Conservation (phyloP, 2,113 vertebrate species). For the Miniopterus natalensis region DNA sequence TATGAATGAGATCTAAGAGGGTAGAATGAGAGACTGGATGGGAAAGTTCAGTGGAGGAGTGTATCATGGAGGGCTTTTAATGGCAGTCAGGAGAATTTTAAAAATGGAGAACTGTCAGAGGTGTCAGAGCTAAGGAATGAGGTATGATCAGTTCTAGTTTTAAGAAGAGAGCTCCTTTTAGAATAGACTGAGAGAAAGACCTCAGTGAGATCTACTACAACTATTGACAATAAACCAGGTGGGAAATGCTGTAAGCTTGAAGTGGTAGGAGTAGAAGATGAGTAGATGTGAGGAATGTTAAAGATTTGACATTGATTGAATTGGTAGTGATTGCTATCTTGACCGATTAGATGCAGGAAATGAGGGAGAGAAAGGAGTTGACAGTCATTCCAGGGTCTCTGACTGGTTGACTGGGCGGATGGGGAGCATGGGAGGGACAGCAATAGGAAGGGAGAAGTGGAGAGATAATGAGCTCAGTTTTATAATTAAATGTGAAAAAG, state of each 20-base stretch:
- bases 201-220: background rate
- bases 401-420: background rate
- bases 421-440: background rate
- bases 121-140: background rate
- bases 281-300: background rate
- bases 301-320: background rate
- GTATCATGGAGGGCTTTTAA: background rate
- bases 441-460: background rate
- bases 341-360: background rate
- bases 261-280: background rate
- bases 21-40: background rate
- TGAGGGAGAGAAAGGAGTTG: background rate
- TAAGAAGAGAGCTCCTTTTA: constrained; percentile 23
- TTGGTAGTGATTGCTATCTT: background rate
- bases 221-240: background rate
- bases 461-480: background rate
- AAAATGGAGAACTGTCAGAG: background rate
- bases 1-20: background rate
- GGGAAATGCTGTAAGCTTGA: background rate
- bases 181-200: background rate
- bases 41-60: background rate
- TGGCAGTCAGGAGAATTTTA: background rate
- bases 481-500: background rate
- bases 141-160: background rate
- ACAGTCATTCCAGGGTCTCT: background rate